Conservation (phyloP, 2,113 vertebrate species). For the Chamaea fasciata region DNA sequence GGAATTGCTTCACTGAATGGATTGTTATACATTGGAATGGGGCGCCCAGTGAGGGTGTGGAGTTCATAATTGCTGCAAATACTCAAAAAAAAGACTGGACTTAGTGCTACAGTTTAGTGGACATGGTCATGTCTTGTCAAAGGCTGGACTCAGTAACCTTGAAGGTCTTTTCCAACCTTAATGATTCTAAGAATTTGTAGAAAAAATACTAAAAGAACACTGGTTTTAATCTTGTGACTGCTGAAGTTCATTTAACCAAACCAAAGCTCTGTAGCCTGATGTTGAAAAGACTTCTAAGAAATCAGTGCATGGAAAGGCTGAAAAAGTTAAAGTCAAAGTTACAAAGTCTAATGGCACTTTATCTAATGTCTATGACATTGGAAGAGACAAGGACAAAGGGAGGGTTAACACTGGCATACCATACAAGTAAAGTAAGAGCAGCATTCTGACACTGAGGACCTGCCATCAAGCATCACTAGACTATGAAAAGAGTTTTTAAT, state of each 20-base stretch:
- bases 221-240: not conserved
- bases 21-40: not conserved
- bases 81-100: not conserved
- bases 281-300: not conserved
- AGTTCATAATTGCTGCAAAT: rapidly evolving
- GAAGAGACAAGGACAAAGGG: not conserved
- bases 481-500: not conserved
- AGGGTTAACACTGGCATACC: rapidly evolving
- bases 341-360: not conserved
- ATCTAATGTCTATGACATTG: not conserved
- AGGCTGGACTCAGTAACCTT: not conserved
- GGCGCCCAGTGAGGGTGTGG: not conserved
- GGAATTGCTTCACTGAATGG: not conserved
- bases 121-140: not conserved
- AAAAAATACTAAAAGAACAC: not conserved
- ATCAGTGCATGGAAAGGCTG: rapidly evolving
- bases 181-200: not conserved
- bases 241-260: not conserved
- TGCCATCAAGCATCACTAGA: not conserved
- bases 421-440: not conserved
- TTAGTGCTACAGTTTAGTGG: not conserved
- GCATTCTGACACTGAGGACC: not conserved
- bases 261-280: not conserved
- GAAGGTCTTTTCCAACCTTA: not conserved
- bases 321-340: not conserved